Evolutionary conservation across 2,888 invertebrate species (phyloP), one percentile per base, ranked within the genome.

Genomic region (Cephus nigrinus): DNA sequence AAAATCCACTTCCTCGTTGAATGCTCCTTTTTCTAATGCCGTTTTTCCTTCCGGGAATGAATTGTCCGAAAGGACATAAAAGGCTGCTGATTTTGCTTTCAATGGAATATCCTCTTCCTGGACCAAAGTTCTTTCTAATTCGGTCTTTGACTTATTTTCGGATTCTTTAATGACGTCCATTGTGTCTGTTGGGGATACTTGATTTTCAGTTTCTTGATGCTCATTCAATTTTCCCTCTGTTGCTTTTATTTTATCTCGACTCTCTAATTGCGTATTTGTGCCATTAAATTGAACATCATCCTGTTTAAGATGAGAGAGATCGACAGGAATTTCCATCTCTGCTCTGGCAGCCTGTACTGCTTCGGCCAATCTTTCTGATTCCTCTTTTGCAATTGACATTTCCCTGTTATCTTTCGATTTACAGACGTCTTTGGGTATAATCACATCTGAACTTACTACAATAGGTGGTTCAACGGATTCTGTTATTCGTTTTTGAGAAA

Each of bases 51-150:
- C 77, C 40, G 75, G 5, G 1, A 74, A 75, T 9, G 77, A 77
- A 15, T 12, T 12, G 40, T 35, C 71, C 15, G 77, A 77, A 11
- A 77, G 74, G 4, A 77, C n/a, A 69, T 77, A 77, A 77, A 77
- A 77, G 34, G 77, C 69, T 23, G 74, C 71, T 40, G 77, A 77
- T 71, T 68, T 74, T n/a, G 69, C 71, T 9, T 23, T 68, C n/a
- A 74, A 74, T 69, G 31, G 69, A 74, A 69, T 34, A 30, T 15
- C 73, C 69, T 69, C 77, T 35, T 74, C 36, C 11, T 69, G 75
- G 15, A 30, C 30, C 71, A 71, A 32, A 31, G 30, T 32, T 15
- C 9, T 32, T 71, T 33, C 33, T 11, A 15, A 11, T 71, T 31
- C 32, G 9, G 12, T 23, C 9, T 3, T 71, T 71, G 71, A 11